Evolutionary conservation across 2,797 vertebrate genomes (phyloP).

Genomic region (Molossus molossus): DNA sequence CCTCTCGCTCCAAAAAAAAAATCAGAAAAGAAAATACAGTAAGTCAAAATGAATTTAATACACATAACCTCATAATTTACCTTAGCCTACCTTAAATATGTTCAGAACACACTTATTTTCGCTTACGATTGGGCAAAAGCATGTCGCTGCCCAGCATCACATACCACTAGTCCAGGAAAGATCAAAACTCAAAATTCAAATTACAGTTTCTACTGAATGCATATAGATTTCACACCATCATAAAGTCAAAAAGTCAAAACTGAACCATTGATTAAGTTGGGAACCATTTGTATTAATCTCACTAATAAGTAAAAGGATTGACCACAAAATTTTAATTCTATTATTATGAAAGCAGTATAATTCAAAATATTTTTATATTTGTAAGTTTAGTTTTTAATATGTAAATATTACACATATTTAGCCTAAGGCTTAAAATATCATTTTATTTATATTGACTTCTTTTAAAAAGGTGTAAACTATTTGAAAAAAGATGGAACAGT

Average conservation of each 20-base stretch:
- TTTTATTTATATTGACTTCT: not conserved
- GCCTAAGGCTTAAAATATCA: slow-evolving; percentile 4
- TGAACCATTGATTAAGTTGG: not conserved
- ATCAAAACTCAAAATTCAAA: not conserved
- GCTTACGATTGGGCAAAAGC: not conserved
- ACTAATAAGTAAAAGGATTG: slow-evolving; percentile 50
- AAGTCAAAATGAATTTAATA: not conserved
- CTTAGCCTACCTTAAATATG: not conserved
- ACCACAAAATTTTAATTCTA: slow-evolving; percentile 52
- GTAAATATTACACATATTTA: slow-evolving; percentile 47
- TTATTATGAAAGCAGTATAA: slow-evolving; percentile 34
- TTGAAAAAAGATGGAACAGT: not conserved
- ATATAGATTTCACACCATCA: not conserved
- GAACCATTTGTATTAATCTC: not conserved
- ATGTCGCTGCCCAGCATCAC: not conserved
- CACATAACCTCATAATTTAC: not conserved
- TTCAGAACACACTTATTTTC: not conserved
- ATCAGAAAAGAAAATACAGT: not conserved
- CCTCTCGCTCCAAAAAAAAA: too few species aligned
- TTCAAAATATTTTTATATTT: slow-evolving; percentile 51
- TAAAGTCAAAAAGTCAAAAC: not conserved
- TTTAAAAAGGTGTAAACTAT: slow-evolving; percentile 9
- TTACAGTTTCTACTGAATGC: not conserved
- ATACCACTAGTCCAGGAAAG: not conserved
- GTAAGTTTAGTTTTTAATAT: slow-evolving; percentile 21